phyloP scores from a whole-genome alignment of 1,140 invertebrate species.

The Brachionus rubens region DNA sequence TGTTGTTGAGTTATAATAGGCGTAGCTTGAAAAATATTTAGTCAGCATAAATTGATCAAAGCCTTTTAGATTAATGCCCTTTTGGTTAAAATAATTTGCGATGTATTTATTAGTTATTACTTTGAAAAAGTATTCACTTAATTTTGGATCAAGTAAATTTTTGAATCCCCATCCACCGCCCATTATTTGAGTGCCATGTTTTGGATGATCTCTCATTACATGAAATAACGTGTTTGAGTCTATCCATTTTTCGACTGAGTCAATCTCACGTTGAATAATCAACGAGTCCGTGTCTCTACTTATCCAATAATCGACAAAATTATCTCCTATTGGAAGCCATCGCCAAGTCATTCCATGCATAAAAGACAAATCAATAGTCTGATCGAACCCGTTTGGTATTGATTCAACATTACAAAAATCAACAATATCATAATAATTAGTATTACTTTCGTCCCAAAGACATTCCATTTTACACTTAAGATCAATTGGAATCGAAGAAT shows the following conservation, averaged over 20 bases:
- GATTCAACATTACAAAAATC: conserved; percentile 44
- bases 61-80: not conserved
- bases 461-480: conserved; percentile 33
- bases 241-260: conserved; percentile 23
- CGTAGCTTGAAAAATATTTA: not conserved
- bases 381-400: not conserved
- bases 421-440: not conserved
- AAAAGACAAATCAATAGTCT: not conserved
- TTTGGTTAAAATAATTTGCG: not conserved
- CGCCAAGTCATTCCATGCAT: conserved; percentile 42
- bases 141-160: not conserved
- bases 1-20: not conserved
- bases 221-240: conserved; percentile 24
- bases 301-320: conserved; percentile 12
- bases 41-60: conserved; percentile 4
- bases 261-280: conserved; percentile 34
- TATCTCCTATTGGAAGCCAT: conserved; percentile 21
- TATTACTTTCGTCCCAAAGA: not conserved
- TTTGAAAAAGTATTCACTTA: not conserved
- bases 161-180: conserved; percentile 30
- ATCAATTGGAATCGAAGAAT: not conserved
- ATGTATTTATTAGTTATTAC: not conserved
- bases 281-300: conserved; percentile 17
- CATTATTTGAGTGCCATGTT: not conserved
- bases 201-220: conserved; percentile 13